Base-by-base conservation (phyloP, 2,113 vertebrate genomes). In the Tor tambroides region DNA sequence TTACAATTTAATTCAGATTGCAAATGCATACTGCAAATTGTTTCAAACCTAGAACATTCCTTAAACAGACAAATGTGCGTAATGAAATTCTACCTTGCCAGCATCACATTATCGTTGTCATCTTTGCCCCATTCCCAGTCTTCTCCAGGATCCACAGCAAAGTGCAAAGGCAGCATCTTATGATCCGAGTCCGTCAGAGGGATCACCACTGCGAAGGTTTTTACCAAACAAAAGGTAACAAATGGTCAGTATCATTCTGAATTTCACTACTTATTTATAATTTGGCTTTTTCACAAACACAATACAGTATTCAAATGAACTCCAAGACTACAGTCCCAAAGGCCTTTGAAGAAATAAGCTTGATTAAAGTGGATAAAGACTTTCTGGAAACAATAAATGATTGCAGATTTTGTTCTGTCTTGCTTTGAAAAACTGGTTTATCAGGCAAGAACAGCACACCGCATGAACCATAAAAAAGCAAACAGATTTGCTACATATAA, bases 91-190 rank as follows among this genome's bases (percentile, higher is more conserved):
- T 88, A 99, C 98, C 97, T 97, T 76, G 98, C 98, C 89, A 99
- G 90, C 88, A 94, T 96, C 90, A 97, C 96, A 0, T 98, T 98
- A 95, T 98, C 97, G 0, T 69, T 87, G 92, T 99, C 98, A 5
- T 99, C 97, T 74, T 95, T 97, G 0, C 96, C 97, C 98, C 98
- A 99, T 87, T 99, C 97, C 98, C 98, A 99, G 4, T 96, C 96
- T 88, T 95, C 97, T 38, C 98, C 98, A 0, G 98, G 98, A 71
- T 99, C 98, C 92, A 99, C 97, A 0, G 98, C 97, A 3, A 99
- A 99, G 93, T 99, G 98, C 88, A 99, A 94, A 0, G 98, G 97
- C n/a, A 99, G 95, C 95, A 99, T 95, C 91, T 98, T 98, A 94
- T 99, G 97, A 89, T 99, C 97, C 0, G 97, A 98, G 92, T 99